Base-by-base conservation (phyloP, 2,113 vertebrate species). In the Mungos mungo region DNA sequence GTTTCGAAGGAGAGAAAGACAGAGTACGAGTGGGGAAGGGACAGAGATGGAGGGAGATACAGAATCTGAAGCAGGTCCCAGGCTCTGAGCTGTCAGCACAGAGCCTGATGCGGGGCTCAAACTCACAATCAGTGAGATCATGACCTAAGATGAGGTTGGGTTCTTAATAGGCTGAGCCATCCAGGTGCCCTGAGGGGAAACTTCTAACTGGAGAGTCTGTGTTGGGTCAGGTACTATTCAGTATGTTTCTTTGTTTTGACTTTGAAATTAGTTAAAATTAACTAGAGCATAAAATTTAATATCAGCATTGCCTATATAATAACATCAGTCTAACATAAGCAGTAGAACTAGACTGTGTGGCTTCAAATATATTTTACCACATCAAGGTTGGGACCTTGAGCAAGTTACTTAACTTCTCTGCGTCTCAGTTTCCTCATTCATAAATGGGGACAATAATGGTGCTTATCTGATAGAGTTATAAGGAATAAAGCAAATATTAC, bases 211-310 rank as follows among this genome's bases (percentile, higher is more conserved):
- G n/a, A 47, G 38, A 92, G 50, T 63, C 16, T 15, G 15, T 47
- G 23, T 27, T 91, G 57, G 16, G 63, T 13, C 25, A 71, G 35
- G 15, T 74, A 4, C 45, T 50, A 29, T 80, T 41, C 18, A 81
- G 8, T 50, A 6, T 10, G 4, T 35, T 50, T 74, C 29, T 88
- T 80, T 88, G n/a, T 18, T 29, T 15, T 71, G 47, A 93, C 21
- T 81, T 41, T 93, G 68, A 96, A 95, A 77, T 77, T 79, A 90
- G 54, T 83, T 41, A 60, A 80, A 92, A 68, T 92, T 91, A 92
- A 95, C 31, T 45, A 54, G n/a, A 47, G 10, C 12, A 71, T 77
- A 52, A 66, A 27, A 54, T 92, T 90, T 57, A 96, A 45, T 82
- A 63, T 65, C 25, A 18, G 14, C 16, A 38, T n/a, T 92, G n/a